Evolutionary conservation across 2,113 vertebrate species (phyloP), one percentile per base, ranked within the genome.

Genomic region (Ailurus styani): DNA sequence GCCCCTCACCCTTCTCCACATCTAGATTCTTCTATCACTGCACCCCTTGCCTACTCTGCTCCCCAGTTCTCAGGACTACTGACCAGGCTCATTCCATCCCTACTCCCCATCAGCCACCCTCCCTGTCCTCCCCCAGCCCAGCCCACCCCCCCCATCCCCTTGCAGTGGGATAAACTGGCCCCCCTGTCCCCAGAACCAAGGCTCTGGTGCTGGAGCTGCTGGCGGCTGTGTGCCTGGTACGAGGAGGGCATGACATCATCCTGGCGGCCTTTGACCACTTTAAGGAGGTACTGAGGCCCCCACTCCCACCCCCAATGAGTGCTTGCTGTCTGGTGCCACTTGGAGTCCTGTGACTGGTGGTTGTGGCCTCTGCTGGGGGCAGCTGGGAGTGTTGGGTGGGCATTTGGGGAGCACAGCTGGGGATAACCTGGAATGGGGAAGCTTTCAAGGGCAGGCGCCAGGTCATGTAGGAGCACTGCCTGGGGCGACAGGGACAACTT

Each of bases 201-300:
- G 99, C 99, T 0, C 98, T 99, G 2, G 99, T 99, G 94, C 96
- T 99, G 98, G 99, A 99, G 99, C 97, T 99, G 97, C 96, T 99
- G 98, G 99, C 99, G 0, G 99, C 99, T 0, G 99, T 99, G 97
- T 99, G 99, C 97, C 99, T 99, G 18, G 99, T 99, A 90, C 99
- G 99, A 96, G 99, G 99, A 47, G 99, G 99, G 57, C 99, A 99
- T 0, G 99, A 99, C 98, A 99, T 99, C 98, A 99, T 99, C 97
- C 99, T 99, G 4, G 99, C 99, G 0, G 99, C 99, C 84, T 99
- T 99, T 0, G 99, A 99, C 99, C 98, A 99, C 98, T 99, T 99
- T 98, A 99, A 99, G 98, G 99, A 99, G 99, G 99, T 99, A 97
- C 96, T 97, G 70, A n/a, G 55, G 31, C 8, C 6, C 8, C 6